Conservation (phyloP, 1,140 invertebrate genomes). For the Tenebrio molitor region DNA sequence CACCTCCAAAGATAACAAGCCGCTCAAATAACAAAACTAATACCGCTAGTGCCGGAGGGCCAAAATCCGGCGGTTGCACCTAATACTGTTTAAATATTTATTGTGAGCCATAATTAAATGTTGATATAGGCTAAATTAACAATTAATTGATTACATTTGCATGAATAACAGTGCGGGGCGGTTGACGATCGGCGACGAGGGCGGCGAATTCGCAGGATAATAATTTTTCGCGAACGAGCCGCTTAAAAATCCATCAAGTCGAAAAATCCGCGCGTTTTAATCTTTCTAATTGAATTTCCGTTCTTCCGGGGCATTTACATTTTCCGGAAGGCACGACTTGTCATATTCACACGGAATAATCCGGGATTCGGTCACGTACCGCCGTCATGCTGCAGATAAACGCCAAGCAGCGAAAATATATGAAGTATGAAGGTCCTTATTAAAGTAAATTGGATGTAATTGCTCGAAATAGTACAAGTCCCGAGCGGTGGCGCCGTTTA, state of each 20-base stretch:
- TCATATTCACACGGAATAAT: constrained; percentile 39
- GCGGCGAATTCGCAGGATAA: background rate
- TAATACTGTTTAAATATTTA: constrained; percentile 44
- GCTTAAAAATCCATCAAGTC: too few species aligned
- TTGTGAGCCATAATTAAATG: constrained; percentile 34
- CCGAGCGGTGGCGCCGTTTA: constrained; percentile 5
- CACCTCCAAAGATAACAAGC: constrained; percentile 45
- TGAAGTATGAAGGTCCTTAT: constrained; percentile 48
- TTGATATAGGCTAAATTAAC: constrained; percentile 36
- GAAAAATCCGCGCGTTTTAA: constrained; percentile 7
- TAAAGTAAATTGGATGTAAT: constrained; percentile 51
- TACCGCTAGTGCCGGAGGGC: constrained; percentile 22
- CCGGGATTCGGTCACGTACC: constrained; percentile 43
- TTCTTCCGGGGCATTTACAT: constrained; percentile 41
- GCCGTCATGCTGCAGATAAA: constrained; percentile 26
- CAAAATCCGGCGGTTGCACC: constrained; percentile 35
- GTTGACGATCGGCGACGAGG: background rate
- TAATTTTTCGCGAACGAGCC: too few species aligned
- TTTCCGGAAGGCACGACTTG: constrained; percentile 36
- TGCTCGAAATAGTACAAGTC: constrained; percentile 42
- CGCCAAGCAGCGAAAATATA: constrained; percentile 46
- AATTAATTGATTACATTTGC: constrained; percentile 37
- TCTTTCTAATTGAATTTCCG: constrained; percentile 40
- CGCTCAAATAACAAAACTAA: constrained; percentile 46
- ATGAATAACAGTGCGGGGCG: background rate